Conservation (phyloP, 2,113 vertebrate genomes). For the Proterorhinus semilunaris region DNA sequence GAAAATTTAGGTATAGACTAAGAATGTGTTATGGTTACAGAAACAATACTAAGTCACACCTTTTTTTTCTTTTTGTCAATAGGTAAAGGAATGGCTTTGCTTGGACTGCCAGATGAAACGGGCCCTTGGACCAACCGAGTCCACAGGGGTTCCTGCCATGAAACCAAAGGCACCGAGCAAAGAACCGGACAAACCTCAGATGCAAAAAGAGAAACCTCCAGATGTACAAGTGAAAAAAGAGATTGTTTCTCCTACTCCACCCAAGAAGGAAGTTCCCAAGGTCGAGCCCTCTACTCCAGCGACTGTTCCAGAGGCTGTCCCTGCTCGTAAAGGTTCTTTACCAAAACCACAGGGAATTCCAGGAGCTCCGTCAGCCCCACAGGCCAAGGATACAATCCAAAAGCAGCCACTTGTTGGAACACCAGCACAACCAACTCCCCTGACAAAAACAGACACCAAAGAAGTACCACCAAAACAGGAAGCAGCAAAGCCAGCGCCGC, state of each 20-base stretch:
- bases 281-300: slow-evolving; percentile 55
- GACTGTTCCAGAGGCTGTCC: slow-evolving; percentile 8
- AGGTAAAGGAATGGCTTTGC: slow-evolving; percentile 88
- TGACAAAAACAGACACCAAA: slow-evolving; percentile 50
- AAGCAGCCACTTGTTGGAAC: slow-evolving; percentile 62
- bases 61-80: background rate
- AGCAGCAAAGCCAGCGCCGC: slow-evolving; percentile 45
- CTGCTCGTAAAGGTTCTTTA: slow-evolving; percentile 4
- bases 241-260: slow-evolving; percentile 2
- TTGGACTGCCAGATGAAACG: slow-evolving; percentile 92
- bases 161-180: slow-evolving; percentile 50
- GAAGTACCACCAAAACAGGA: slow-evolving; percentile 55
- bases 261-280: slow-evolving; percentile 17
- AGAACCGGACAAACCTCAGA: slow-evolving; percentile 18
- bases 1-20: background rate
- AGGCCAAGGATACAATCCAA: slow-evolving; percentile 42
- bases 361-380: slow-evolving; percentile 9
- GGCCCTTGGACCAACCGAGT: slow-evolving; percentile 78
- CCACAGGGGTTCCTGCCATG: slow-evolving; percentile 43
- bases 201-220: slow-evolving; percentile 35
- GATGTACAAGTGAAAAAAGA: slow-evolving; percentile 55
- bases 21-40: background rate
- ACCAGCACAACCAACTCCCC: slow-evolving; percentile 35
- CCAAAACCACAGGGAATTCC: slow-evolving; percentile 24
- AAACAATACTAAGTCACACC: background rate